Evolutionary conservation across 2,888 invertebrate species (phyloP), one percentile per base, ranked within the genome.

Genomic region (Coleophora flavipennella): DNA sequence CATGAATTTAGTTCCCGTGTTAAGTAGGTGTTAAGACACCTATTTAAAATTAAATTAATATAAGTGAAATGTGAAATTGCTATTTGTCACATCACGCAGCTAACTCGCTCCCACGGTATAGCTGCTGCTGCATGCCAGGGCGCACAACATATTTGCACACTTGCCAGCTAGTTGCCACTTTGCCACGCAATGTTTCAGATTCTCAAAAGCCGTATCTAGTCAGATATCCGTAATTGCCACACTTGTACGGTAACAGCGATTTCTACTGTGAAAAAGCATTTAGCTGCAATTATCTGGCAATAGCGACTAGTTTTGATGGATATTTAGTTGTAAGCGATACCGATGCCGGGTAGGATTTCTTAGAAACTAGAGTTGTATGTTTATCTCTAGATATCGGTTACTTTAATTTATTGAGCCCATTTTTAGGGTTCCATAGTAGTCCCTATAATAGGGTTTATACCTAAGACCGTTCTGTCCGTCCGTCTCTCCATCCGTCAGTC

Each of bases 201-300:
- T 57, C 58, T 52, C 46, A 47, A 45, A 52, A 53, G 50, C 44
- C 26, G 44, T 53, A 49, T 51, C 55, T 48, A 46, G 59, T 57
- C 49, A 45, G 59, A 59, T 55, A 65, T 70, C 62, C 57, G 55
- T 71, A 70, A 71, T 68, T 68, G 65, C 52, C 13, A 40, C 39
- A 40, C 53, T 39, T 49, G 43, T 56, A 59, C 44, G 53, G 52
- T 39, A 42, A 47, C 41, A 42, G 51, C 43, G 40, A 61, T 67
- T 64, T 66, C 59, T 62, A 57, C 13, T 13, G 13, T 12, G 10
- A 6, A 20, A 12, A 13, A 29, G 26, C 20, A 6, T 20, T 20
- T 20, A 20, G 20, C 6, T 3, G 20, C 20, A 20, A 20, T 20
- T 20, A 20, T 4, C 20, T 20, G 50, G 45, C 39, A 33, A 33